phyloP scores from a whole-genome alignment of 2,888 invertebrate species.

The Baronia brevicornis region DNA sequence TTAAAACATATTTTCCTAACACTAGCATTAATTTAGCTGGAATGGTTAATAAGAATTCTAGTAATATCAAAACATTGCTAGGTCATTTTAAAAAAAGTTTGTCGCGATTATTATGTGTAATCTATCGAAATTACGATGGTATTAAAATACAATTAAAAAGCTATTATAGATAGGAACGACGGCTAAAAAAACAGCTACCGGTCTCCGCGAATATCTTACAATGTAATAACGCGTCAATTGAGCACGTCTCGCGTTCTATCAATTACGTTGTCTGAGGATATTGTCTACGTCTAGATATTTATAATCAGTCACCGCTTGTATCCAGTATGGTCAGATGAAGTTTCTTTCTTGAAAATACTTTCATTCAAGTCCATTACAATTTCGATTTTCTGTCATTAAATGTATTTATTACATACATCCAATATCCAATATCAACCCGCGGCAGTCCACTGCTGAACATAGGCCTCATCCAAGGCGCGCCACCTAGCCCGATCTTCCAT shows the following conservation, averaged over 20 bases:
- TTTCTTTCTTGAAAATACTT: conserved; percentile 28
- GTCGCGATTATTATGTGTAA: conserved; percentile 3
- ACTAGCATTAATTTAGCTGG: too few species aligned
- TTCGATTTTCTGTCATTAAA: conserved; percentile 18
- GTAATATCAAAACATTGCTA: too few species aligned
- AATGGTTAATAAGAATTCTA: too few species aligned
- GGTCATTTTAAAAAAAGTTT: too few species aligned
- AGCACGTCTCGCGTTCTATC: conserved; percentile 7
- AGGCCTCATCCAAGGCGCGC: too few species aligned
- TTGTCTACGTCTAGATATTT: conserved; percentile 16
- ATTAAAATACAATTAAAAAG: conserved; percentile 36
- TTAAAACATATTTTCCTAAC: too few species aligned
- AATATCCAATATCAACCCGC: too few species aligned
- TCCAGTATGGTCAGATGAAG: conserved; percentile 17
- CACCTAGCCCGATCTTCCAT: too few species aligned
- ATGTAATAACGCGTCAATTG: not conserved
- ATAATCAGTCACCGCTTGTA: conserved; percentile 7
- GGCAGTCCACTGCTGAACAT: too few species aligned
- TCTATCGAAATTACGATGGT: not conserved
- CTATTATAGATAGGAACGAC: conserved; percentile 32
- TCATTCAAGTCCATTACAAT: conserved; percentile 22
- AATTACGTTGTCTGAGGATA: conserved; percentile 12
- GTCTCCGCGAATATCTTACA: conserved; percentile 4
- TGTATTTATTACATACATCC: conserved; percentile 7
- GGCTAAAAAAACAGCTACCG: conserved; percentile 13